Base-by-base conservation (phyloP, 1,140 invertebrate species). In the Magallana ariakensis region DNA sequence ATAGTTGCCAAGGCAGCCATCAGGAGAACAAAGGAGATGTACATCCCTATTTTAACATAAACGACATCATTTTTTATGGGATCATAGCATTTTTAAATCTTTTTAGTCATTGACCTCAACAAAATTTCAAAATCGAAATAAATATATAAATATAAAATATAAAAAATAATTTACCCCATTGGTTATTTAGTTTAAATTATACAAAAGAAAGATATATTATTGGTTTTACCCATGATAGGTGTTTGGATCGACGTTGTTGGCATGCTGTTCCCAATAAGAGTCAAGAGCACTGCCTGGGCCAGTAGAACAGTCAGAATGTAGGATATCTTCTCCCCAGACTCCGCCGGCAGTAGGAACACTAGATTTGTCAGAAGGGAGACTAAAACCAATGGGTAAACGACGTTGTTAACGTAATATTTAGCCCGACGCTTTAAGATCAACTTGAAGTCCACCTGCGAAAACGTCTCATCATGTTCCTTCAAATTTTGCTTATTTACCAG, bases 301-400 rank as follows among this genome's bases (percentile, higher is more conserved):
- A 92, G 87, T 2, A 92, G 83, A 8, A 88, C 87, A 13, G 90
- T 91, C 62, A 92, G 54, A 9, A 84, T 86, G 84, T 89, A 91
- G 26, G 88, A 84, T 11, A 92, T 87, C 84, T 90, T 91, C 85
- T 92, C 91, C 16, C 91, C 91, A 15, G 87, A 88, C 6, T 92
- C 91, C 15, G 85, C 46, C 33, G 91, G 91, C 22, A 92, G 62
- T 13, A 92, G 22, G 84, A 92, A 92, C 5, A 83, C 85, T 22
- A 91, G 10, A 5, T 84, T 62, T 46, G 80, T 91, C 33, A 92
- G 66, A 16, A 90, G 53, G 7, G 89, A 88, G 15, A 82, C 88
- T 6, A 92, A 54, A 19, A 90, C 84, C 0, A 91, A 83, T 2
- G 92, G 92, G 8, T 92, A 86, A 33, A 92, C 86, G 16, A 88